Percentiles rank a stretch among this genome's conserved stretches.
Conservation (phyloP, 2,797 vertebrate genomes). For the Oreochromis mossambicus region DNA sequence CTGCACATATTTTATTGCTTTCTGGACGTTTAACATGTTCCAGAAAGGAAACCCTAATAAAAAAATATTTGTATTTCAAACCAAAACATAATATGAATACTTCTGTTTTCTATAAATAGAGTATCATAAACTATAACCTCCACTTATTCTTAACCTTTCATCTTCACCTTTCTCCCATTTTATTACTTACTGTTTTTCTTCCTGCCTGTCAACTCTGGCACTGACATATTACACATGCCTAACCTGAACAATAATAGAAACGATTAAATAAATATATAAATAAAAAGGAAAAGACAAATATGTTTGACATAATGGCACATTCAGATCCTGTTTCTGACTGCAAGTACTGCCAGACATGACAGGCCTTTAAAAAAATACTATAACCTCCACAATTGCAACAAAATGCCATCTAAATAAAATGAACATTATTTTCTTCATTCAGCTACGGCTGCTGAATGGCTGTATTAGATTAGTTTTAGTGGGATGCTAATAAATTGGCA, state of each 20-base stretch:
- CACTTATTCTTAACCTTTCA: background rate
- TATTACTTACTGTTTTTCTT: background rate
- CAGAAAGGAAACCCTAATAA: background rate
- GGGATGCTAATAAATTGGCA: background rate
- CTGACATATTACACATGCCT: background rate
- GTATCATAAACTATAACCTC: background rate
- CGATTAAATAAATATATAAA: rapidly evolving
- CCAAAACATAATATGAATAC: background rate
- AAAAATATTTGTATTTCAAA: background rate
- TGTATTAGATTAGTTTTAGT: background rate
- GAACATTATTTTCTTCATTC: background rate
- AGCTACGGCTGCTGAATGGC: background rate
- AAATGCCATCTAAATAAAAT: background rate
- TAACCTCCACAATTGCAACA: background rate
- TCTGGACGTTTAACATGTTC: background rate
- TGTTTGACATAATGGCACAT: background rate
- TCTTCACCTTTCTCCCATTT: background rate
- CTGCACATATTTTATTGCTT: background rate
- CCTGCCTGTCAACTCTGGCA: background rate
- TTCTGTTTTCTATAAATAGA: background rate
- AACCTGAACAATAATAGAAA: background rate
- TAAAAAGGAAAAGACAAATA: background rate
- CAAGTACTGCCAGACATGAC: background rate
- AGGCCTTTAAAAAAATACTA: background rate
- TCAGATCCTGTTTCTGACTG: background rate